These are phyloP conservation scores for Chloroceryle inda DNA, from an alignment of 2,797 vertebrate genomes.

Conservation along the genomic window DNA sequence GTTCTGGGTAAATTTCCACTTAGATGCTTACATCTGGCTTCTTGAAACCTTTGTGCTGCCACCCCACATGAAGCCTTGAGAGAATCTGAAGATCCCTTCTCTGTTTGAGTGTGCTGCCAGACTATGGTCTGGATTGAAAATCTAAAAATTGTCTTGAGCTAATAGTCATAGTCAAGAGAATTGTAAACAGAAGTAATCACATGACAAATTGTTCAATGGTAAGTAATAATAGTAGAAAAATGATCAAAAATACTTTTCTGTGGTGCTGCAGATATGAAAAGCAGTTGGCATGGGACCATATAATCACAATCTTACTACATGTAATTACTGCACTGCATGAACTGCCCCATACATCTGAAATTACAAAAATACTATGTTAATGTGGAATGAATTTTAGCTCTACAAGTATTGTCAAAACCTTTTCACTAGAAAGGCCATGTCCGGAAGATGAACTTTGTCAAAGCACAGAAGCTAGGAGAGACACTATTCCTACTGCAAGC, in stretches of 20 bases:
- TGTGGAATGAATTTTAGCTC: neutral
- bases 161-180: neutral
- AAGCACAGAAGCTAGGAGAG: accelerated
- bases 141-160: neutral
- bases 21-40: neutral
- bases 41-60: neutral
- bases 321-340: neutral
- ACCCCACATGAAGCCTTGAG: neutral
- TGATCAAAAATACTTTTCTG: neutral
- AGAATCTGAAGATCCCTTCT: neutral
- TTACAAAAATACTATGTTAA: neutral
- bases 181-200: neutral
- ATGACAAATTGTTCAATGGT: neutral
- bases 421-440: neutral
- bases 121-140: neutral
- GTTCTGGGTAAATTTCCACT: neutral
- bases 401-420: neutral
- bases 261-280: neutral
- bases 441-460: neutral
- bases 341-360: neutral
- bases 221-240: neutral
- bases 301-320: neutral
- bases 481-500: neutral
- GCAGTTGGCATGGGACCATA: neutral
- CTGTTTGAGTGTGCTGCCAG: neutral